Evolutionary conservation across 2,888 invertebrate genomes (phyloP).

Genomic region (Uloborus plumipes): DNA sequence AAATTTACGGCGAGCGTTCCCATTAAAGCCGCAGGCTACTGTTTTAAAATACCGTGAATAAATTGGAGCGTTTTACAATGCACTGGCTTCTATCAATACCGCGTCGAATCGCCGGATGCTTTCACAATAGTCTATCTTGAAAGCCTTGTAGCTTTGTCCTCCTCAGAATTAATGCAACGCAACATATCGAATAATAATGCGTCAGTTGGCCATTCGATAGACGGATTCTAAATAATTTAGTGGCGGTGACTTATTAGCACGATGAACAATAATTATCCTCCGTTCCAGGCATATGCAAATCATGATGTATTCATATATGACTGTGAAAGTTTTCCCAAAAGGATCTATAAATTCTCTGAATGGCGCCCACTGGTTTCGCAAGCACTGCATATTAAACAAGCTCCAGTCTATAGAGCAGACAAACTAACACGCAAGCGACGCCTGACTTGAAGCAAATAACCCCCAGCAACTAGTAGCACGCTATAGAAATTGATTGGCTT

Average conservation of each 20-base stretch:
- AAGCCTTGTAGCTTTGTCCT: neutral
- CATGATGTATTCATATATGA: conserved; percentile 34
- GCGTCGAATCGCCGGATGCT: too few relatives aligned
- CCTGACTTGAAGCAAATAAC: too few relatives aligned
- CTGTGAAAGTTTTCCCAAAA: conserved; percentile 24
- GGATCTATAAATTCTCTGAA: neutral
- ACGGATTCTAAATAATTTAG: conserved; percentile 41
- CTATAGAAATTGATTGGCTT: too few relatives aligned
- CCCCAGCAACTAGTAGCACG: too few relatives aligned
- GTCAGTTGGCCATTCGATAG: conserved; percentile 11
- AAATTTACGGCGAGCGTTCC: conserved; percentile 23
- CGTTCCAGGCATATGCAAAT: conserved; percentile 36
- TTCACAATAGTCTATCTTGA: neutral
- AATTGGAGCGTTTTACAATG: neutral
- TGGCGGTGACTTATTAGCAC: conserved; percentile 33
- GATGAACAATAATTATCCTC: conserved; percentile 19
- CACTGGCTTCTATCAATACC: neutral
- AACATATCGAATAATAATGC: conserved; percentile 40
- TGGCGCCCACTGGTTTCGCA: too few relatives aligned
- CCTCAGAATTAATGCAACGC: conserved; percentile 1
- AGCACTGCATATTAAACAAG: too few relatives aligned
- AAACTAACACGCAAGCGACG: too few relatives aligned
- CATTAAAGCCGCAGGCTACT: neutral
- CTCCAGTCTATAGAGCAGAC: too few relatives aligned
- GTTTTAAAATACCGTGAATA: conserved; percentile 36